Evolutionary conservation across 2,888 invertebrate genomes (phyloP).

Genomic region (Synanthedon tipuliformis): DNA sequence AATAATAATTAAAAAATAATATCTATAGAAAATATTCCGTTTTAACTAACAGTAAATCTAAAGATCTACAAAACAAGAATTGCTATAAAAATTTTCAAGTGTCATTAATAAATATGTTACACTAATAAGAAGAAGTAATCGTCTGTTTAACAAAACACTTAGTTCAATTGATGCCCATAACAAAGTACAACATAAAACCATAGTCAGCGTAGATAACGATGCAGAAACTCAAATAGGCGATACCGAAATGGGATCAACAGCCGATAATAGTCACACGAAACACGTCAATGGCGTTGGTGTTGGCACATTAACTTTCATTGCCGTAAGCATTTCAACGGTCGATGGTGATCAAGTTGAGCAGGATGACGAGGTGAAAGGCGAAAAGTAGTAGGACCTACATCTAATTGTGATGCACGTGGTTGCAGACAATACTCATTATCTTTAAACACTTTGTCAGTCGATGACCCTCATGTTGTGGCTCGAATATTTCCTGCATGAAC

Average conservation of each 20-base stretch:
- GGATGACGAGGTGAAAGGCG: constrained; percentile 33
- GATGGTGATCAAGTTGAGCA: constrained; percentile 20
- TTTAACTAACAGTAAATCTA: too few species aligned
- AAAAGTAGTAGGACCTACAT: constrained; percentile 6
- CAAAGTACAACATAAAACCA: constrained; percentile 10
- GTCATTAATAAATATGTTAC: background rate
- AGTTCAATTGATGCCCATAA: background rate
- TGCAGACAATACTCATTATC: background rate
- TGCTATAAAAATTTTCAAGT: too few species aligned
- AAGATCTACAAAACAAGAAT: too few species aligned
- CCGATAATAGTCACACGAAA: constrained; percentile 17
- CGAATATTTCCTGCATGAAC: too few species aligned
- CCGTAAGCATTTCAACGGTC: constrained; percentile 28
- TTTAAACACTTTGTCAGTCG: too few species aligned
- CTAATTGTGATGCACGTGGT: constrained; percentile 17
- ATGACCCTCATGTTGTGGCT: too few species aligned
- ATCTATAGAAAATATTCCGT: too few species aligned
- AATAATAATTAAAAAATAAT: too few species aligned
- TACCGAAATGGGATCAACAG: constrained; percentile 13
- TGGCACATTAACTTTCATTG: constrained; percentile 36
- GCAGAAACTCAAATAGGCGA: constrained; percentile 8
- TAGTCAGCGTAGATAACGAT: constrained; percentile 24
- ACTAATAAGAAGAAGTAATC: background rate
- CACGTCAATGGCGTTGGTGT: constrained; percentile 17
- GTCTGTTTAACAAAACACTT: background rate